phyloP scores from a whole-genome alignment of 2,888 invertebrate species.

The Erannis defoliaria region DNA sequence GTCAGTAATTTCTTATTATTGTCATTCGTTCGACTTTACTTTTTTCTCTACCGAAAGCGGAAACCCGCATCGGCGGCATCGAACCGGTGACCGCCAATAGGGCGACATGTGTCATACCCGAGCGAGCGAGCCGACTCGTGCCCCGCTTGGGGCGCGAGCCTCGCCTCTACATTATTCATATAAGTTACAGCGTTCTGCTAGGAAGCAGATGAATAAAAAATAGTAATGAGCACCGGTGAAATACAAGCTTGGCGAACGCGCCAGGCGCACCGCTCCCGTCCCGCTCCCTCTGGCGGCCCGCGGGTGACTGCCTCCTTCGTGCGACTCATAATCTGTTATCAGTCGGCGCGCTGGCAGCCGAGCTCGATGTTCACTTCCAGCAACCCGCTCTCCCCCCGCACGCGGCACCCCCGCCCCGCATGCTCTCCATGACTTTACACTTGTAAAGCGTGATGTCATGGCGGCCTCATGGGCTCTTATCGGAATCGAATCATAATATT shows the following conservation, averaged over 20 bases:
- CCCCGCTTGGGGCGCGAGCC: no score
- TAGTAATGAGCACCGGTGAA: slow-evolving; percentile 41
- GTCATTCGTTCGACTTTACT: slow-evolving; percentile 42
- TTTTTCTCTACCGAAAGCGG: slow-evolving; percentile 19
- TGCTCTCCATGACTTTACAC: slow-evolving; percentile 1
- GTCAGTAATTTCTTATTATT: no score
- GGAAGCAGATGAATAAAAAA: slow-evolving; percentile 46
- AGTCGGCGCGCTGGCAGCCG: slow-evolving; percentile 10
- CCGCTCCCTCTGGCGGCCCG: neutral
- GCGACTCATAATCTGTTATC: slow-evolving; percentile 14
- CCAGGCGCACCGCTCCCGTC: neutral
- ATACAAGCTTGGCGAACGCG: slow-evolving; percentile 29
- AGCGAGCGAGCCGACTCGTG: no score
- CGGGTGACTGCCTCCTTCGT: neutral
- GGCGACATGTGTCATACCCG: slow-evolving; percentile 9
- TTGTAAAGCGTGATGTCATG: slow-evolving; percentile 22
- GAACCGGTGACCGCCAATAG: slow-evolving; percentile 1
- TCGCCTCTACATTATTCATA: slow-evolving; percentile 46
- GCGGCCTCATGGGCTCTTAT: slow-evolving; percentile 23
- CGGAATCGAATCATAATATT: slow-evolving; percentile 21
- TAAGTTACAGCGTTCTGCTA: slow-evolving; percentile 45
- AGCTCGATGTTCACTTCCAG: slow-evolving; percentile 11
- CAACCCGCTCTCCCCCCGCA: slow-evolving; percentile 1
- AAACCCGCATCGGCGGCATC: neutral
- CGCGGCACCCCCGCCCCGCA: neutral